Percentiles rank a stretch among this genome's conserved stretches.
These are phyloP conservation scores for Chrysomela aeneicollis DNA, from an alignment of 2,888 invertebrate species.

Conservation along the genomic window DNA sequence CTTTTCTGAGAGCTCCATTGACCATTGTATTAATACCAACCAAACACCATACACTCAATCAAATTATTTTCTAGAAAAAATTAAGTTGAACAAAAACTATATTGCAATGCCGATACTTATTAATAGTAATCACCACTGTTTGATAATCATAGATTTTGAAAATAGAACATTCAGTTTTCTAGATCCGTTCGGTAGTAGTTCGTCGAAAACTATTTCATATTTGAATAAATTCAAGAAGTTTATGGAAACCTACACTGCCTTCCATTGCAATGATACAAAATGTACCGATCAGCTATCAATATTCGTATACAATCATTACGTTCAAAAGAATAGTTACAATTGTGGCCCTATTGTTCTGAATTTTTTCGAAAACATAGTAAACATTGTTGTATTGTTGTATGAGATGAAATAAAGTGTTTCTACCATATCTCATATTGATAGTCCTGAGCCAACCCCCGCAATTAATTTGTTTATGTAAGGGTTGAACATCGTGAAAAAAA, in stretches of 20 bases:
- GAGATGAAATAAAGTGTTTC: too few species aligned
- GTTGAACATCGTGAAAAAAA: too few species aligned
- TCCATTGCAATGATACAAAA: not conserved
- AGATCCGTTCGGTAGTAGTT: conserved; percentile 13
- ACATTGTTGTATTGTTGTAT: too few species aligned
- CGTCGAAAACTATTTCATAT: not conserved
- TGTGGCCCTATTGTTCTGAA: not conserved
- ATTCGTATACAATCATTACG: not conserved
- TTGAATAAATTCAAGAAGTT: conserved; percentile 8
- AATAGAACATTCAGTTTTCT: conserved; percentile 3
- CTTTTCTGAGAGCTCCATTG: too few species aligned
- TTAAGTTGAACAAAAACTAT: not conserved
- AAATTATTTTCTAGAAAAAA: not conserved
- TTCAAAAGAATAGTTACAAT: conserved; percentile 7
- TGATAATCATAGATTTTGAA: conserved; percentile 18
- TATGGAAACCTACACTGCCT: not conserved
- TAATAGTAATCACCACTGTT: conserved; percentile 7
- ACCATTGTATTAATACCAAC: too few species aligned
- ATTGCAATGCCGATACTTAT: conserved; percentile 16
- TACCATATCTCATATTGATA: too few species aligned
- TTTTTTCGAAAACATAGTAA: not conserved
- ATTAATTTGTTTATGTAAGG: too few species aligned
- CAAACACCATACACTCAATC: not conserved
- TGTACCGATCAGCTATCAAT: not conserved
- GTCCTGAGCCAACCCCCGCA: too few species aligned